Percentiles rank a stretch among this genome's conserved stretches.
Evolutionary conservation across 2,888 invertebrate species (phyloP).

Genomic region (Fissipunctia ypsillon): DNA sequence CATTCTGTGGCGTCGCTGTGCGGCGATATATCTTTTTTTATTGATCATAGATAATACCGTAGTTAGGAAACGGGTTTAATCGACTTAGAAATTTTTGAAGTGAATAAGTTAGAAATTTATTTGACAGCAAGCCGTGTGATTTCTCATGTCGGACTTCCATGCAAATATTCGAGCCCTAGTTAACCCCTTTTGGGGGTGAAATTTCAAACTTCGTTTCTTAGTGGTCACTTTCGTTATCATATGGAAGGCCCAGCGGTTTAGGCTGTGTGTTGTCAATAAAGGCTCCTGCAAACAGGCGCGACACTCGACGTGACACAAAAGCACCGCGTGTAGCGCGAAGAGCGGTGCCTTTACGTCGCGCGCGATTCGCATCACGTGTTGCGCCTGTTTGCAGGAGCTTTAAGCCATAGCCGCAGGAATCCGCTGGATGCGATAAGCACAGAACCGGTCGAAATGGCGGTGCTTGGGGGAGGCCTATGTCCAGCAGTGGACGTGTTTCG

Average conservation of each 20-base stretch:
- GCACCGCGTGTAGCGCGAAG: no score
- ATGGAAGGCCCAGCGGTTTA: neutral
- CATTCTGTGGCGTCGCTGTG: conserved; percentile 15
- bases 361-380: no score
- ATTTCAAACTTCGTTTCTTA: neutral
- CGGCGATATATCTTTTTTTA: conserved; percentile 43
- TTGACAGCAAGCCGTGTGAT: neutral
- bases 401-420: no score
- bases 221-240: neutral
- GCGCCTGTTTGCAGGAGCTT: no score
- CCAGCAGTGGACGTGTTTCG: no score
- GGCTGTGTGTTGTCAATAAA: no score
- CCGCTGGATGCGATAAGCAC: no score
- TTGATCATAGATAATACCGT: conserved; percentile 40
- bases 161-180: neutral
- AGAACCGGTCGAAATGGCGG: no score
- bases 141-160: neutral
- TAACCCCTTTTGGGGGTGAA: neutral
- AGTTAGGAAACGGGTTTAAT: conserved; percentile 27
- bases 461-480: no score
- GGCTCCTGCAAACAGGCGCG: no score
- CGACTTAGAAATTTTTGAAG: conserved; percentile 5
- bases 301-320: no score
- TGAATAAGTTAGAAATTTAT: conserved; percentile 4
- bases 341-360: no score